These are phyloP conservation scores for Sibirionetta formosa DNA, from an alignment of 2,797 vertebrate genomes.

Conservation along the genomic window DNA sequence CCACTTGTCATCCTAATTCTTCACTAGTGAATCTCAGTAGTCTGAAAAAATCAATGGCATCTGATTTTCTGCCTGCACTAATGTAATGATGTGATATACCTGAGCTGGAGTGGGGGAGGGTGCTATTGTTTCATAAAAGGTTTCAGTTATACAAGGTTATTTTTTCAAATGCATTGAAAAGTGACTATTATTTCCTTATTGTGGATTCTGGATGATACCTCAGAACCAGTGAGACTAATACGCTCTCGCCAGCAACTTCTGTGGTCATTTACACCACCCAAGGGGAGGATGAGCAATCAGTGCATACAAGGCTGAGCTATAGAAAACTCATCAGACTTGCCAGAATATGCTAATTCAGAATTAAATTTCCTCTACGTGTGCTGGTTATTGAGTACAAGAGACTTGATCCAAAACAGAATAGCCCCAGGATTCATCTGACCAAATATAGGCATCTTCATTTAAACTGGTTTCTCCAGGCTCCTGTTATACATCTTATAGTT, in stretches of 20 bases:
- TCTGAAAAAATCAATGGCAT: conserved; percentile 25
- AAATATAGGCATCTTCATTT: background rate
- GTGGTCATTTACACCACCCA: background rate
- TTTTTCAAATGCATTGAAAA: conserved; percentile 1
- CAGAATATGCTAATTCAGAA: background rate
- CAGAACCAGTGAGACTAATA: background rate
- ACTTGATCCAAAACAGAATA: background rate
- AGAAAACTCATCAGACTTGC: background rate
- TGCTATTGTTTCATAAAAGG: background rate
- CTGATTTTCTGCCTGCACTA: background rate
- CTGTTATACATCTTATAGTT: background rate
- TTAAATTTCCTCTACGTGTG: background rate
- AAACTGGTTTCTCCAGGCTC: background rate
- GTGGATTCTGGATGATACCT: background rate
- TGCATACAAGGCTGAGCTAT: background rate
- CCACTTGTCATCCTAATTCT: background rate
- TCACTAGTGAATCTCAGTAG: background rate
- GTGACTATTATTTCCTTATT: background rate
- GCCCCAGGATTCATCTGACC: background rate
- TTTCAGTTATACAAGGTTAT: background rate
- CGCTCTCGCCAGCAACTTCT: background rate
- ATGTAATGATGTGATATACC: background rate
- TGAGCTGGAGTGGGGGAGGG: background rate
- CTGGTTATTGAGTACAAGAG: background rate
- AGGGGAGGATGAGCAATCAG: background rate